Base-by-base conservation (phyloP, 2,113 vertebrate genomes). In the Mirza zaza region DNA sequence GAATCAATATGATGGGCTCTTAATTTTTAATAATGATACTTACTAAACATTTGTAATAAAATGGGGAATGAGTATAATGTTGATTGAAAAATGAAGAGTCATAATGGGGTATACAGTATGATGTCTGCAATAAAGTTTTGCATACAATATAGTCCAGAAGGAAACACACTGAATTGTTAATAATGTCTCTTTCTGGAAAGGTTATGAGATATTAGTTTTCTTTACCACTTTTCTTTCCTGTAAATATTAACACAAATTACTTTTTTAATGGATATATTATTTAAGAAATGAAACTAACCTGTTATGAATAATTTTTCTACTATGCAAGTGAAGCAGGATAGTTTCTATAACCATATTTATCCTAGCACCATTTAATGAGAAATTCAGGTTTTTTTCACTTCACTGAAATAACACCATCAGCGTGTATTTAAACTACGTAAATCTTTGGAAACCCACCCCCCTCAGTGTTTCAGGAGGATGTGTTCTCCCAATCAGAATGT, bases 1-100 rank as follows among this genome's bases (percentile, higher is more conserved):
- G 17, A 70, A 86, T 48, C 39, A 81, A 7, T 68, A 76, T 29
- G 12, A 65, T 34, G 2, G 29, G 68, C 29, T 61, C 50, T 27
- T 57, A 63, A 4, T 17, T 86, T 21, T 81, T 32, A 67, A 34
- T 39, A 63, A 61, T 70, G 50, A 34, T 23, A 21, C 15, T 86
- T 67, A 55, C 36, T 87, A 81, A 91, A 34, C 12, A 82, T 36
- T 32, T 61, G 32, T 50, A 29, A 55, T 82, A 81, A 67, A 95
- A 85, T 27, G 20, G 18, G 9, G 90, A 80, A 61, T 73, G 1
- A 67, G 15, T 77, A 2, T 4, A 52, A 83, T 79, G 14, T 67
- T 87, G 15, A 75, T 57, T 90, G 1, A 48, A 77, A 91, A 85
- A 34, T 57, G 1, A 10, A 45, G 57, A 70, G 25, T 86, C 39